Percentiles rank a stretch among this genome's conserved stretches.
phyloP scores from a whole-genome alignment of 2,797 vertebrate species.

The Numenius phaeopus region DNA sequence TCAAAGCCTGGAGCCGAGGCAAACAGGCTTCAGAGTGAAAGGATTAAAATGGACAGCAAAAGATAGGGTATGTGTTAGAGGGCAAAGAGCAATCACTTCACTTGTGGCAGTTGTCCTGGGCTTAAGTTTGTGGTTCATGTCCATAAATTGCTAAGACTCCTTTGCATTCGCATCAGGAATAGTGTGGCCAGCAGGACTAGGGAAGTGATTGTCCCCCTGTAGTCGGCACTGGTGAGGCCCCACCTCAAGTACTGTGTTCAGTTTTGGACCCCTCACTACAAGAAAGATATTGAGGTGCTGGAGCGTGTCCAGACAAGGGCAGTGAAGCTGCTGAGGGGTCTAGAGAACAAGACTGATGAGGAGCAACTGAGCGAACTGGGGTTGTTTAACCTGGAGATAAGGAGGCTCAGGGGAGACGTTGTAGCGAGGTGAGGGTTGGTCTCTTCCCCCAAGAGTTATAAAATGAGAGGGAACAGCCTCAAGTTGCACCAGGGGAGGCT shows the following conservation, averaged over 20 bases:
- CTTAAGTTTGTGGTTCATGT: not conserved
- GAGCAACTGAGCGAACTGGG: too few species aligned
- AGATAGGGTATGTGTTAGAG: not conserved
- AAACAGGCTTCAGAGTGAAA: not conserved
- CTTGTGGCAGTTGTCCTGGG: not conserved
- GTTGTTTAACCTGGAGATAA: too few species aligned
- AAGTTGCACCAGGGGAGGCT: too few species aligned
- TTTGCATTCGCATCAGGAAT: not conserved
- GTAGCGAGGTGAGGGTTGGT: too few species aligned
- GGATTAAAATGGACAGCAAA: not conserved
- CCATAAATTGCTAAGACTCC: not conserved
- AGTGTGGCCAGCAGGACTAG: not conserved
- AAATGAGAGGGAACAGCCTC: too few species aligned
- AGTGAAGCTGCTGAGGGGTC: too few species aligned
- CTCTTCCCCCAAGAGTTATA: too few species aligned
- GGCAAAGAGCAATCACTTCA: not conserved
- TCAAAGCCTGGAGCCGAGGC: conserved; percentile 12
- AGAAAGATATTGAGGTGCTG: too few species aligned
- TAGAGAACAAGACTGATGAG: too few species aligned
- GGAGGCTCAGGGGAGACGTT: too few species aligned
- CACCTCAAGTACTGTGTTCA: not conserved
- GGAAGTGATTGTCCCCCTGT: not conserved
- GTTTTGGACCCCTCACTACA: too few species aligned
- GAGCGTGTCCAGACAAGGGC: too few species aligned
- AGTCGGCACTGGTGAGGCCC: not conserved